Conservation (phyloP, 2,888 invertebrate genomes). For the Melolontha melolontha region DNA sequence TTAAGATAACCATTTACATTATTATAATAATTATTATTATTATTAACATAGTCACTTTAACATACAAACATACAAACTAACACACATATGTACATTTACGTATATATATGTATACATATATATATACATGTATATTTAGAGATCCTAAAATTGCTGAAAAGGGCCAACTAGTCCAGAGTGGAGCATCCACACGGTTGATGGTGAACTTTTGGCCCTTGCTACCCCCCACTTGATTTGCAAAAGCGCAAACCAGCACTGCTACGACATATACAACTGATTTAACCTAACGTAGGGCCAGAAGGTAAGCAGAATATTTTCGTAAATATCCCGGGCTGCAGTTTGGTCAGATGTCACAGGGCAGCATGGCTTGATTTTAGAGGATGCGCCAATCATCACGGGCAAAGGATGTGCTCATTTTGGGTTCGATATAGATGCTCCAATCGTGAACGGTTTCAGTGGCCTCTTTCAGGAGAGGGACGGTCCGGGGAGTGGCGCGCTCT, state of each 20-base stretch:
- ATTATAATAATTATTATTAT: too few relatives aligned
- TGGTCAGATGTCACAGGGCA: conserved; percentile 52
- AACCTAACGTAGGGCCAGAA: conserved; percentile 49
- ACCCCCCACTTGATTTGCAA: conserved; percentile 58
- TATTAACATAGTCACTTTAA: conserved; percentile 9
- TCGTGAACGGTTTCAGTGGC: conserved; percentile 45
- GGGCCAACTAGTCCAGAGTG: conserved; percentile 50
- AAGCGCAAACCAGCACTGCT: conserved; percentile 58
- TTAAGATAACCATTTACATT: conserved; percentile 5
- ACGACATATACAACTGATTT: conserved; percentile 48
- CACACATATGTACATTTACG: conserved; percentile 16
- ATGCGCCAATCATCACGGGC: conserved; percentile 53
- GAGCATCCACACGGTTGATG: conserved; percentile 47
- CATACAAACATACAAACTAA: conserved; percentile 1
- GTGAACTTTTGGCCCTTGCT: conserved; percentile 45
- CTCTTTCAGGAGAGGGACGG: conserved; percentile 51
- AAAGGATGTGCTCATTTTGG: conserved; percentile 53
- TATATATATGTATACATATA: conserved; percentile 6
- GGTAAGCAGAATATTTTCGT: conserved; percentile 63
- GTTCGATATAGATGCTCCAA: conserved; percentile 49
- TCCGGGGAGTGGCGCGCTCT: conserved; percentile 51
- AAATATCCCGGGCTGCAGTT: conserved; percentile 55
- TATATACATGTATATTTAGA: conserved; percentile 18
- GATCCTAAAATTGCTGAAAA: conserved; percentile 48
- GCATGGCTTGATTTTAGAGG: conserved; percentile 52